A percentile compares a stretch with the other conserved stretches of the same genome.
Conservation (phyloP, 2,797 vertebrate species). For the Rhinichthys osculus region DNA sequence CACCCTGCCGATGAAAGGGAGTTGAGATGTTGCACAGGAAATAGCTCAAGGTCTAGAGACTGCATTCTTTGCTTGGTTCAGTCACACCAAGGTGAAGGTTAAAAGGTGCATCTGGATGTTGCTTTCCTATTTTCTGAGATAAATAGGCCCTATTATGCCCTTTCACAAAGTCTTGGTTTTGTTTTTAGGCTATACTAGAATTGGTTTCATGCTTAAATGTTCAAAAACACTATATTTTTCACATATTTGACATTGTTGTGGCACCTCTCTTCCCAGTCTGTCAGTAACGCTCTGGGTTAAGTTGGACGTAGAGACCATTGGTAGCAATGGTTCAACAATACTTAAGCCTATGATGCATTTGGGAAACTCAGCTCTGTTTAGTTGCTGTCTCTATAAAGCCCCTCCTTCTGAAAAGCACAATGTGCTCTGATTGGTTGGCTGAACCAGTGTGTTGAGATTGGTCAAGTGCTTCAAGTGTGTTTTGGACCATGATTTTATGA, state of each 20-base stretch:
- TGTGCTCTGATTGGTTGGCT: too few species aligned
- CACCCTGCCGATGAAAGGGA: constrained; percentile 1
- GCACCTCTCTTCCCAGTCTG: neutral
- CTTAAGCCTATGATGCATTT: neutral
- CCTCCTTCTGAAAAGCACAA: too few species aligned
- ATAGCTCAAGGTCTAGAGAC: constrained; percentile 12
- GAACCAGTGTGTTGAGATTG: too few species aligned
- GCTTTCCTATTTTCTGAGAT: neutral
- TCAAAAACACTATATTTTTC: neutral
- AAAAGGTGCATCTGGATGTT: constrained; percentile 38
- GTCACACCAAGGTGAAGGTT: constrained; percentile 11
- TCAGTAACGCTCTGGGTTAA: neutral
- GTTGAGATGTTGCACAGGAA: constrained; percentile 18
- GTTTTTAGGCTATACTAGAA: neutral
- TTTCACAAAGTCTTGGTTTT: constrained; percentile 17
- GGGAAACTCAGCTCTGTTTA: neutral
- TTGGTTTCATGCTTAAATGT: neutral
- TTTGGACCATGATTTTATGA: neutral
- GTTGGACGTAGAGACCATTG: neutral
- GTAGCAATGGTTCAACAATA: neutral
- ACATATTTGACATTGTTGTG: neutral
- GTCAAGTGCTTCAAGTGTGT: too few species aligned
- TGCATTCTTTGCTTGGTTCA: neutral
- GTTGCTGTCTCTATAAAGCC: neutral
- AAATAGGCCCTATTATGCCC: neutral